Evolutionary conservation across 2,113 vertebrate species (phyloP).

Genomic region (Rhineura floridana): DNA sequence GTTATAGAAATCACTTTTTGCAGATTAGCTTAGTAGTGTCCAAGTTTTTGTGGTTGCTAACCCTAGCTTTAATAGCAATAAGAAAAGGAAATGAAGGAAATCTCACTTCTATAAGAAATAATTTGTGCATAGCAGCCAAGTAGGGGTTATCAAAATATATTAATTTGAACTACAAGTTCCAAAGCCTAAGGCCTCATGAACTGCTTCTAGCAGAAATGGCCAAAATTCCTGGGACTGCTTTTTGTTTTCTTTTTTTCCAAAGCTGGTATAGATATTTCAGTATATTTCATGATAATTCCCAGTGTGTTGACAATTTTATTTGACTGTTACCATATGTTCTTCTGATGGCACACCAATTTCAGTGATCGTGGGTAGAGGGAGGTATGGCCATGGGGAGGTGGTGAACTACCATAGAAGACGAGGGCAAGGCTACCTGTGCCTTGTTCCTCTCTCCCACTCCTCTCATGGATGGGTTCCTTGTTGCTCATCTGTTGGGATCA

Average conservation of each 20-base stretch:
- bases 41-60: background rate
- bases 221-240: background rate
- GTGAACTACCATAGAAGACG: too few species aligned
- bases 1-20: slow-evolving; percentile 12
- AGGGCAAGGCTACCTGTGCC: too few species aligned
- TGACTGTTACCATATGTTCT: background rate
- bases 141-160: background rate
- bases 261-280: background rate
- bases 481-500: too few species aligned
- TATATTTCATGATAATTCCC: background rate
- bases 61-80: background rate
- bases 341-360: too few species aligned
- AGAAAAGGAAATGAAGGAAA: background rate
- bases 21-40: rapidly evolving
- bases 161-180: background rate
- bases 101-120: background rate
- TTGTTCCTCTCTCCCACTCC: too few species aligned
- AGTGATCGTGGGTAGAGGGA: too few species aligned
- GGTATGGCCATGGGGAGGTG: too few species aligned
- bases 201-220: background rate
- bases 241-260: background rate
- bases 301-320: background rate
- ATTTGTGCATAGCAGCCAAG: background rate
- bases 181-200: background rate
- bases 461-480: too few species aligned